Evolutionary conservation across 2,113 vertebrate genomes (phyloP), one percentile per base, ranked within the genome.

Genomic region (Argyrosomus japonicus): DNA sequence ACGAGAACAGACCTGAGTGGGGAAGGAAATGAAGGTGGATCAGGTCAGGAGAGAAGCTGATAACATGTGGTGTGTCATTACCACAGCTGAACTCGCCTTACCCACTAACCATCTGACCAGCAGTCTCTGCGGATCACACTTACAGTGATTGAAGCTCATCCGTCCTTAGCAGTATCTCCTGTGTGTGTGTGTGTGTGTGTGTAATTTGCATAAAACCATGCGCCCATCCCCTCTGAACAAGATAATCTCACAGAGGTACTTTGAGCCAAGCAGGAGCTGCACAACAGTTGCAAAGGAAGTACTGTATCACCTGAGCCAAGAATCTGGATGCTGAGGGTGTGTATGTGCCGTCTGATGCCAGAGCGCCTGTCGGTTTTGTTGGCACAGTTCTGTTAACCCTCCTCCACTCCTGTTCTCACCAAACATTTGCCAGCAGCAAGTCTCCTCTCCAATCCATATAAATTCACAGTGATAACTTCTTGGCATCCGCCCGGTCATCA

Each of bases 281-380:
- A 21, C 61, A 78, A 56, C 84, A 79, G 82, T 81, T 83, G 76
- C 72, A 83, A 65, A 69, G 82, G 72, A 83, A 85, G 58, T 1
- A n/a, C 27, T 8, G 54, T 14, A 3, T 64, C 29, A 15, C 56
- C 65, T 40, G 9, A 79, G 75, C 79, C 82, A 85, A 79, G 61
- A 50, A 54, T 56, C 3, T 1, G 40, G 53, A 75, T 27, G 2
- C 36, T 43, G 60, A 9, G 57, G 12, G 68, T 74, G 11, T 80
- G 36, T 63, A 0, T 43, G 40, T 61, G 79, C 3, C 14, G 43
- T 63, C 62, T 48, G 32, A 47, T 82, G 74, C 68, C 65, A 57
- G 62, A 23, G 45, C 13, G 57, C 56, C 40, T 68, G 27, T 36
- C 51, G 73, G 57, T 18, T 36, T 23, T 58, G 5, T 45, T 79